Base-by-base conservation (phyloP, 2,113 vertebrate genomes). In the Oxyura jamaicensis region DNA sequence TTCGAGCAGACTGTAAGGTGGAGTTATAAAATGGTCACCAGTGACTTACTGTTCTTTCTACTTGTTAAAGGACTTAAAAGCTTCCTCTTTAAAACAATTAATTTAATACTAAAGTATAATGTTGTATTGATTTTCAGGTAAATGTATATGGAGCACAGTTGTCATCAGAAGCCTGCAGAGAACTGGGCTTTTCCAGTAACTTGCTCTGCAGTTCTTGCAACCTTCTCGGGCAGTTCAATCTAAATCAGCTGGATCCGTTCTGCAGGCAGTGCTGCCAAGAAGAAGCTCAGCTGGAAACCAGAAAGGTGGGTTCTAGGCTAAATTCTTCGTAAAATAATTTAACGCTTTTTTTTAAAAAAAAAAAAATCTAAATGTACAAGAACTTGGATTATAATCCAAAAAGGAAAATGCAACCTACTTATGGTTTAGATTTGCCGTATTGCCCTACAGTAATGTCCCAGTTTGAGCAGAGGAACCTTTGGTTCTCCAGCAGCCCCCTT, bases 171-270 rank as follows among this genome's bases (percentile, higher is more conserved):
- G 98, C 98, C 4, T 99, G 99, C 98, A 98, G 99, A 91, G 99
- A 99, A 58, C 91, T 99, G 78, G 99, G 99, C 60, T 99, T 99
- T 97, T 99, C 99, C 96, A 99, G 99, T 98, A 99, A 99, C 96
- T 98, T 99, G 96, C 98, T 99, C 58, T 99, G 99, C 97, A 99
- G 98, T 97, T 99, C 99, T 86, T 99, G 99, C 97, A 99, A 98
- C 92, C 98, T 99, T 77, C 99, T 99, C 53, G 98, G 98, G 35
- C 99, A 99, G 97, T 99, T 99, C 98, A 98, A 68, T 91, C 98
- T 99, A 82, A 97, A 97, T 60, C 98, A 97, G 85, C 86, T 99
- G 82, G 98, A 99, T 86, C 98, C 98, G 0, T 97, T 98, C 91
- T 99, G 99, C 97, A 97, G 98, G 83, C 98, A 98, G 17, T 99